A percentile compares a stretch with the other conserved stretches of the same genome.
These are phyloP conservation scores for Pangasianodon hypophthalmus DNA, from an alignment of 2,113 vertebrate species.

Conservation along the genomic window DNA sequence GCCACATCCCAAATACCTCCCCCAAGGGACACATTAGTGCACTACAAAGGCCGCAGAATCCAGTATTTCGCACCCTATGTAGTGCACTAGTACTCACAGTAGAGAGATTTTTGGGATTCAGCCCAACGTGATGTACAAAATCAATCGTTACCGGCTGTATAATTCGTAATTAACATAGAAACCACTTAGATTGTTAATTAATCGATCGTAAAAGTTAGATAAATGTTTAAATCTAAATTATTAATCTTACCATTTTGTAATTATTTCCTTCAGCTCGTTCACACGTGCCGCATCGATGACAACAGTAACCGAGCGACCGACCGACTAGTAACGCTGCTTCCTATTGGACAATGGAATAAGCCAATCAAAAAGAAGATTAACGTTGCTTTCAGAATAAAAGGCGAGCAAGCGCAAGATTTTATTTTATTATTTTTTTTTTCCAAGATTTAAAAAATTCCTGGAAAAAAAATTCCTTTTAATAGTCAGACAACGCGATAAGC, in stretches of 20 bases:
- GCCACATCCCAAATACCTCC: background rate
- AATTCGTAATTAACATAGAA: background rate
- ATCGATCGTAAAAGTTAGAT: background rate
- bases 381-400: constrained; percentile 54
- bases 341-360: constrained; percentile 55
- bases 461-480: too few species aligned
- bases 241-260: constrained; percentile 65
- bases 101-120: background rate
- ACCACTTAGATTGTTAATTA: background rate
- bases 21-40: background rate
- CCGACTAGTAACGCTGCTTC: constrained; percentile 21
- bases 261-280: constrained; percentile 23
- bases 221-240: background rate
- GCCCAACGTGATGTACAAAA: background rate
- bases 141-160: background rate
- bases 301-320: background rate
- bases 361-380: constrained; percentile 58
- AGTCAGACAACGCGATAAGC: too few species aligned
- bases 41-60: background rate
- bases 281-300: constrained; percentile 52
- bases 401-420: background rate
- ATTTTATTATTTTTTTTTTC: background rate
- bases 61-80: background rate
- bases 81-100: background rate
- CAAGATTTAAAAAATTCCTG: too few species aligned